Evolutionary conservation across 2,888 invertebrate species (phyloP).

Genomic region (Drosophila atripex): DNA sequence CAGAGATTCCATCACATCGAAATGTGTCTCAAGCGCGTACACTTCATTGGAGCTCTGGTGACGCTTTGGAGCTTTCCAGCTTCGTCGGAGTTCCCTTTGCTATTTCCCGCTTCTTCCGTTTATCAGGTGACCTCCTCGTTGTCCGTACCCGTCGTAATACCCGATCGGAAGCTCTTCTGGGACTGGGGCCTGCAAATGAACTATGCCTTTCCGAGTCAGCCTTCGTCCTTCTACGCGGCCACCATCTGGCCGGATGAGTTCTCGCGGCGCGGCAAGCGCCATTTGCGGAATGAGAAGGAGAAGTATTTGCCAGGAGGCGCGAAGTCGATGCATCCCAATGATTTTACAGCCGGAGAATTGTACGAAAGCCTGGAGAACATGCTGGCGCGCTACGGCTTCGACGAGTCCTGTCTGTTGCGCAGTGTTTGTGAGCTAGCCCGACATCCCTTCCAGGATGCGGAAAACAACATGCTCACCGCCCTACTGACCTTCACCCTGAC

Average conservation of each 20-base stretch:
- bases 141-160: conserved; percentile 72
- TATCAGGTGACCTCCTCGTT: conserved; percentile 72
- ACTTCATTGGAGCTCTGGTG: conserved; percentile 40
- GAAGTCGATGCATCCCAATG: conserved; percentile 84
- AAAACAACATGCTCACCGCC: conserved; percentile 87
- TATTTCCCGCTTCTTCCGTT: conserved; percentile 56
- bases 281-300: conserved; percentile 46
- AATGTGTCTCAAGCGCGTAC: conserved; percentile 46
- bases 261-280: conserved; percentile 39
- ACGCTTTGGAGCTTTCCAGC: conserved; percentile 14
- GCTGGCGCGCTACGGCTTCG: conserved; percentile 83
- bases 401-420: conserved; percentile 88
- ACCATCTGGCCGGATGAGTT: conserved; percentile 72
- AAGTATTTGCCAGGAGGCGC: conserved; percentile 67
- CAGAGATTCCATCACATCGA: conserved; percentile 37
- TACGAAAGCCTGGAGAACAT: conserved; percentile 82
- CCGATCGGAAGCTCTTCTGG: conserved; percentile 72
- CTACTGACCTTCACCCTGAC: conserved; percentile 88
- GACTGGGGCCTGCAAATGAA: conserved; percentile 82
- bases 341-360: conserved; percentile 82
- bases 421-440: conserved; percentile 88
- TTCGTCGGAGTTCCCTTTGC: conserved; percentile 41
- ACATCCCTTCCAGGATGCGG: conserved; percentile 85
- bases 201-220: conserved; percentile 69
- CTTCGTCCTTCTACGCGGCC: conserved; percentile 69